These are phyloP conservation scores for Pelecanus crispus DNA, from an alignment of 2,113 vertebrate species.

Conservation along the genomic window DNA sequence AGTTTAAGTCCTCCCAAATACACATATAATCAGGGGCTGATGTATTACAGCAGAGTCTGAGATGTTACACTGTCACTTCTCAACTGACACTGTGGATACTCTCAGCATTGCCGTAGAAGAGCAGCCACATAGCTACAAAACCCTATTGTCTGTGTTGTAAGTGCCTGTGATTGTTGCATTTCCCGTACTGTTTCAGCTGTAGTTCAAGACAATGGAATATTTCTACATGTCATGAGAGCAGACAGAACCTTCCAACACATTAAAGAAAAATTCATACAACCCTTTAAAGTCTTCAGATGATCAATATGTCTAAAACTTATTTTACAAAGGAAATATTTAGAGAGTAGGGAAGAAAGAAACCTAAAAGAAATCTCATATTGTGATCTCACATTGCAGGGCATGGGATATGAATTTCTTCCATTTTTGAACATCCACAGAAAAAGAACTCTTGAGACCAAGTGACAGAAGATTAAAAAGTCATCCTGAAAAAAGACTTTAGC, in stretches of 20 bases:
- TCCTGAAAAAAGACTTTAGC: background rate
- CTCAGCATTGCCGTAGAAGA: background rate
- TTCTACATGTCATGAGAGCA: background rate
- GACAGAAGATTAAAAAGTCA: background rate
- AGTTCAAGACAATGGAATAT: background rate
- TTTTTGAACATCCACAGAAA: background rate
- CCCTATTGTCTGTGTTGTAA: fast-evolving
- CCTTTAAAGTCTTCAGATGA: background rate
- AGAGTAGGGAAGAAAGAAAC: background rate
- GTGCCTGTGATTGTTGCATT: background rate
- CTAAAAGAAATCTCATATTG: background rate
- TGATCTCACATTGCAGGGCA: background rate
- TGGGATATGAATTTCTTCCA: background rate
- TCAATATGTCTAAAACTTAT: background rate
- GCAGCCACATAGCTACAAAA: background rate
- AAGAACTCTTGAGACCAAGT: background rate
- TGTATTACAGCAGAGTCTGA: background rate
- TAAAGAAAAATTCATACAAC: background rate
- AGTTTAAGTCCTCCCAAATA: background rate
- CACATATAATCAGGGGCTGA: fast-evolving
- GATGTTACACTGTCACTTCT: background rate
- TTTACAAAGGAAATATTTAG: background rate
- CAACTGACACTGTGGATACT: background rate
- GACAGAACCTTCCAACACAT: background rate
- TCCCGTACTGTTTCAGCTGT: background rate